A percentile compares a stretch with the other conserved stretches of the same genome.
These are phyloP conservation scores for Heliornis fulica DNA, from an alignment of 2,113 vertebrate species.

Conservation along the genomic window DNA sequence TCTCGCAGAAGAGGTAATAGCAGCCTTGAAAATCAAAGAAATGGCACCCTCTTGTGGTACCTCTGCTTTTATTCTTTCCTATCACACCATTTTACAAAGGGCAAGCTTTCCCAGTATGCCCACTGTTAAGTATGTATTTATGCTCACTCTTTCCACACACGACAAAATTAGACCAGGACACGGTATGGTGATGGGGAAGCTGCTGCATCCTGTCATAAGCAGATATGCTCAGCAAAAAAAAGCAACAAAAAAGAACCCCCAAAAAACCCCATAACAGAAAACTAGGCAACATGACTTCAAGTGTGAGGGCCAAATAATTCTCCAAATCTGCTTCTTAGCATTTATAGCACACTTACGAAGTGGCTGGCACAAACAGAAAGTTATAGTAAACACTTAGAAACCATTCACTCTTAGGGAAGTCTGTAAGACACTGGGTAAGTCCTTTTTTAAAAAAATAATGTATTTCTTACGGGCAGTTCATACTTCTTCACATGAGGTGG, in stretches of 20 bases:
- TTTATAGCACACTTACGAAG: background rate
- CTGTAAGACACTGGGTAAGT: background rate
- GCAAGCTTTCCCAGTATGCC: background rate
- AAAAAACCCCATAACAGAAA: background rate
- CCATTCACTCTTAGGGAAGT: background rate
- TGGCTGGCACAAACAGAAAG: background rate
- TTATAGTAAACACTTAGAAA: background rate
- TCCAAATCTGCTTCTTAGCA: background rate
- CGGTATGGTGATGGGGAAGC: background rate
- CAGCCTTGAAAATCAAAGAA: background rate
- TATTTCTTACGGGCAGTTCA: background rate
- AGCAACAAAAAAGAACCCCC: too few relatives aligned
- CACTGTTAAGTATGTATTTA: background rate
- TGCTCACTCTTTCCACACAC: background rate
- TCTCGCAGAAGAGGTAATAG: background rate
- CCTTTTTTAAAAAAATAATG: background rate
- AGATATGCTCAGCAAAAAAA: background rate
- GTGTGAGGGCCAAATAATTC: background rate
- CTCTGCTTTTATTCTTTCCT: background rate
- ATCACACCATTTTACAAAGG: background rate
- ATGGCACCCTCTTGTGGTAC: constrained; percentile 10
- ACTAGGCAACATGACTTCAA: background rate
- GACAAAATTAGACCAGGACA: background rate
- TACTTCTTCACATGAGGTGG: background rate
- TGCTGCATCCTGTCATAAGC: background rate